Conservation (phyloP, 2,888 invertebrate genomes). For the Sinotaia quadrata region DNA sequence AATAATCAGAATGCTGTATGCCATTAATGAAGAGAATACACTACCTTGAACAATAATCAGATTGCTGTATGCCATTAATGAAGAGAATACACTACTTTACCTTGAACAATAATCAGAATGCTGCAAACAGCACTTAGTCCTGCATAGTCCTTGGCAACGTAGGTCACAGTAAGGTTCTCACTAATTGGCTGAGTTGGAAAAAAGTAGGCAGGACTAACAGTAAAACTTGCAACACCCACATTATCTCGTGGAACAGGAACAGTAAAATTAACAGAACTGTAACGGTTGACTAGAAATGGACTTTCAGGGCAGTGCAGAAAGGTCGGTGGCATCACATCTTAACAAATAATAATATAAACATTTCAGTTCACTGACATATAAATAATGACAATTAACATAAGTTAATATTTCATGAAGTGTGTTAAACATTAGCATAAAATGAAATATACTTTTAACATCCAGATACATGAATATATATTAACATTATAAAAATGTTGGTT, state of each 20-base stretch:
- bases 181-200: slow-evolving; percentile 28
- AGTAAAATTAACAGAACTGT: slow-evolving; percentile 9
- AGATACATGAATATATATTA: too few species aligned
- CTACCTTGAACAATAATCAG: slow-evolving; percentile 19
- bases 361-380: too few species aligned
- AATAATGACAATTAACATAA: too few species aligned
- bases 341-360: too few species aligned
- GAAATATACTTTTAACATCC: too few species aligned
- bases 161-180: slow-evolving; percentile 80
- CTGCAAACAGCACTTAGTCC: slow-evolving; percentile 97
- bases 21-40: not conserved
- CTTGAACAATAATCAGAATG: slow-evolving; percentile 81
- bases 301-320: slow-evolving; percentile 33
- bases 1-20: not conserved
- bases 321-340: slow-evolving; percentile 37
- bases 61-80: not conserved
- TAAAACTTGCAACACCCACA: slow-evolving; percentile 31
- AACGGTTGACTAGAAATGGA: slow-evolving; percentile 19
- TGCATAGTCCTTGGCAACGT: slow-evolving; percentile 96
- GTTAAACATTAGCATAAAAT: too few species aligned
- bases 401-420: too few species aligned
- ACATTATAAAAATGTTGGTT: too few species aligned
- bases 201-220: slow-evolving; percentile 35
- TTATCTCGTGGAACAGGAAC: slow-evolving; percentile 38
- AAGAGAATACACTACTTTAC: too few species aligned